phyloP scores from a whole-genome alignment of 2,113 vertebrate genomes.

The Rallus limicola region DNA sequence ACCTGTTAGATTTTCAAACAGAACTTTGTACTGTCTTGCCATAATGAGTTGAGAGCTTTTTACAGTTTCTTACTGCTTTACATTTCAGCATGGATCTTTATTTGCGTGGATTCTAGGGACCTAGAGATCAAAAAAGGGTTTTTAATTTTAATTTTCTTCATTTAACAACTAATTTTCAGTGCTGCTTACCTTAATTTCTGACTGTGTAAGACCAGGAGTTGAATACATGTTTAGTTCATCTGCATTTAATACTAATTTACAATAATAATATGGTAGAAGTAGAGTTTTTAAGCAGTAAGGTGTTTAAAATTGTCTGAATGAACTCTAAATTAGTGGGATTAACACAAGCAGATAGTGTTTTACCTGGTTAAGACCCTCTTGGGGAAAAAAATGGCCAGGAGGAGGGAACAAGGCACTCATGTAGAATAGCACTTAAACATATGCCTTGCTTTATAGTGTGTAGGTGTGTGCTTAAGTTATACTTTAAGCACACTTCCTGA shows the following conservation, averaged over 20 bases:
- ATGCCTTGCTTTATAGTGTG: not conserved
- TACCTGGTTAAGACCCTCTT: not conserved
- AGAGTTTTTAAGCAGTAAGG: not conserved
- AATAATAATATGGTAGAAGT: not conserved
- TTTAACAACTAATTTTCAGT: not conserved
- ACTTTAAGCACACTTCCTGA: not conserved
- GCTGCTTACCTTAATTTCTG: not conserved
- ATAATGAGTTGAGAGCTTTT: not conserved
- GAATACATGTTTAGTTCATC: not conserved
- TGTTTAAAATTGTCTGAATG: not conserved
- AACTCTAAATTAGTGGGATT: constrained; percentile 6
- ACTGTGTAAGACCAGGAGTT: not conserved
- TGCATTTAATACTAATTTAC: not conserved
- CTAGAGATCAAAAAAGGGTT: not conserved
- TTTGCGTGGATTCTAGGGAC: not conserved
- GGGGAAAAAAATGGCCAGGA: not conserved
- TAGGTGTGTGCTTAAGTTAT: not conserved
- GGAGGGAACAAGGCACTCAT: not conserved
- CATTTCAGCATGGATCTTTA: not conserved
- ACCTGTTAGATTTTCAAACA: not conserved
- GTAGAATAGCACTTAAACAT: not conserved
- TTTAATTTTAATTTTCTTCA: not conserved
- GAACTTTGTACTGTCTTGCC: not conserved
- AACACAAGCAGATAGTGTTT: not conserved
- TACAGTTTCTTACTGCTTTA: not conserved